Conservation (phyloP, 2,797 vertebrate genomes). For the Sebastes alutus region DNA sequence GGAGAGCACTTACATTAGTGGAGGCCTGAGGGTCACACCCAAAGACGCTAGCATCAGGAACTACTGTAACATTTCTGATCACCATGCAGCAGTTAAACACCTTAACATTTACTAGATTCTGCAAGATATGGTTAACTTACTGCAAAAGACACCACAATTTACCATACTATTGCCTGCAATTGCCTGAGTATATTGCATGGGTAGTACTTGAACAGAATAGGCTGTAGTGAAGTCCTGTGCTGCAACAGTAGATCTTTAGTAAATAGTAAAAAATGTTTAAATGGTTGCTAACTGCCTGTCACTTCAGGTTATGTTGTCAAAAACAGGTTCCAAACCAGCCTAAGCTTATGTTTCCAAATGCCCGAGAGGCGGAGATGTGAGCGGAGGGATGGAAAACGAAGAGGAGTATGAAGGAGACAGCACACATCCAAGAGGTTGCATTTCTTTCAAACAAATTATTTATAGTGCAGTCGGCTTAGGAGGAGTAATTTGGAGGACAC, state of each 20-base stretch:
- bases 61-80: neutral
- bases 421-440: conserved; percentile 64
- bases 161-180: neutral
- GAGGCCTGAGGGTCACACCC: neutral
- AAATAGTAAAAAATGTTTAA: neutral
- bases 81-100: neutral
- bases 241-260: neutral
- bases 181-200: neutral
- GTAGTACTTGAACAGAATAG: neutral
- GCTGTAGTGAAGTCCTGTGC: neutral
- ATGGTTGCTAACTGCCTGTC: neutral
- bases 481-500: conserved; percentile 55
- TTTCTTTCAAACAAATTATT: conserved; percentile 83
- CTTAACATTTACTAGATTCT: neutral
- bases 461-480: conserved; percentile 73
- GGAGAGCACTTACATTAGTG: conserved; percentile 6
- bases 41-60: neutral
- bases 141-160: neutral
- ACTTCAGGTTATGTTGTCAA: neutral
- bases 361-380: neutral
- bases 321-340: neutral
- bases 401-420: conserved; percentile 15
- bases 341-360: neutral
- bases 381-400: conserved; percentile 23
- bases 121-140: neutral